phyloP scores from a whole-genome alignment of 2,113 vertebrate species.

The Lethenteron reissneri region DNA sequence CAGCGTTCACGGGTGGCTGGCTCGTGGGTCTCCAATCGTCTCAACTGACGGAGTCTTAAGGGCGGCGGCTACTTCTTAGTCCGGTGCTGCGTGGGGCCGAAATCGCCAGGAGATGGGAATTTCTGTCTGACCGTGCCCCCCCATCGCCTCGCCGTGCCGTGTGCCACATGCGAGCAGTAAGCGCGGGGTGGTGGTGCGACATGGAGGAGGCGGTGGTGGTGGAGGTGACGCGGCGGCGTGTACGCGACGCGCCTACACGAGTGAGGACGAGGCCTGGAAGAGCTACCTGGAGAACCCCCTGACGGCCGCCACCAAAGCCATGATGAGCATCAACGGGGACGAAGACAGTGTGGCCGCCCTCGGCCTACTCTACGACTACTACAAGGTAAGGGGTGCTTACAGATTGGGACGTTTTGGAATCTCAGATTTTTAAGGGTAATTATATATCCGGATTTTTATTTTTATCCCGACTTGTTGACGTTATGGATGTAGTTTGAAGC shows the following conservation, averaged over 20 bases:
- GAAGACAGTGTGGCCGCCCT: slow-evolving; percentile 86
- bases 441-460: too few species aligned
- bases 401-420: too few species aligned
- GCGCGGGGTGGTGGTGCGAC: slow-evolving; percentile 1
- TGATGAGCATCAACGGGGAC: slow-evolving; percentile 99
- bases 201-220: background rate
- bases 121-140: slow-evolving; percentile 1
- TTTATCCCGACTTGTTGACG: too few species aligned
- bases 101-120: too few species aligned
- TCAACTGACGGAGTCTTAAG: too few species aligned
- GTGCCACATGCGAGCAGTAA: background rate
- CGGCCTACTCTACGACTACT: slow-evolving; percentile 86
- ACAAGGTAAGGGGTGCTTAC: slow-evolving; percentile 38
- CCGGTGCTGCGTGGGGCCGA: too few species aligned
- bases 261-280: slow-evolving; percentile 93
- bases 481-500: too few species aligned
- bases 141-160: background rate
- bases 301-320: slow-evolving; percentile 91
- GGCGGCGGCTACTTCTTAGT: too few species aligned
- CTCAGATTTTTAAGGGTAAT: too few species aligned
- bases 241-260: slow-evolving; percentile 54
- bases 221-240: background rate
- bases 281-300: slow-evolving; percentile 93
- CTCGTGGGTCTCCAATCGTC: too few species aligned
- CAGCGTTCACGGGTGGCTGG: too few species aligned